phyloP scores from a whole-genome alignment of 2,888 invertebrate species.

The Candidula unifasciata region DNA sequence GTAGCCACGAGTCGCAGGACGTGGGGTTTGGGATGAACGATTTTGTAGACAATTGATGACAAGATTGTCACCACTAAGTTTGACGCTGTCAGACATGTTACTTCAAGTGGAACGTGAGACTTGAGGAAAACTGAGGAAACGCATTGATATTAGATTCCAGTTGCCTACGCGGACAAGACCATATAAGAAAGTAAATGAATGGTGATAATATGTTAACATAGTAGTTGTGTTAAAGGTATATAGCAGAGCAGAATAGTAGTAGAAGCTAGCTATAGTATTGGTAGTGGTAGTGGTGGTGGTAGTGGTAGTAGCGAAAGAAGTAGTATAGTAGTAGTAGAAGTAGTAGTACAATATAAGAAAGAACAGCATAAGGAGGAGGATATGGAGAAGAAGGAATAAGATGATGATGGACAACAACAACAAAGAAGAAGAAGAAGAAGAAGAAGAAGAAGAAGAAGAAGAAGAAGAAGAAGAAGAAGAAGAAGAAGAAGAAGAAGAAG shows the following conservation, averaged over 20 bases:
- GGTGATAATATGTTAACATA: too few relatives aligned
- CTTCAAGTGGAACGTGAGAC: too few relatives aligned
- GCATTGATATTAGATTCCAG: too few relatives aligned
- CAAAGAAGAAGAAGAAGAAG: background rate
- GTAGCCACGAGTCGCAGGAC: too few relatives aligned
- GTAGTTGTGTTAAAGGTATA: background rate
- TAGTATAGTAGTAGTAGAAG: background rate
- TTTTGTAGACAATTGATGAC: too few relatives aligned
- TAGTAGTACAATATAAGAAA: slow-evolving; percentile 26
- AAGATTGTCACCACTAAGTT: too few relatives aligned
- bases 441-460: slow-evolving; percentile 5
- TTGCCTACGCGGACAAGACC: too few relatives aligned
- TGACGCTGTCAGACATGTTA: too few relatives aligned
- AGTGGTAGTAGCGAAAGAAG: background rate
- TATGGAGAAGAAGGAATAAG: background rate
- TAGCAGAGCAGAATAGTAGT: background rate
- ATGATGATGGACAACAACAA: background rate
- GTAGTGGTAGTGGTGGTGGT: background rate
- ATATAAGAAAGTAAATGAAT: too few relatives aligned
- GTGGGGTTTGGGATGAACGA: too few relatives aligned
- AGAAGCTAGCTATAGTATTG: background rate
- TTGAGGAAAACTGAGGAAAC: too few relatives aligned
- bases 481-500: background rate
- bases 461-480: slow-evolving; percentile 13
- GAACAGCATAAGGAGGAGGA: slow-evolving; percentile 3